phyloP scores from a whole-genome alignment of 2,797 vertebrate genomes.

The Gadopsis bispinosus region DNA sequence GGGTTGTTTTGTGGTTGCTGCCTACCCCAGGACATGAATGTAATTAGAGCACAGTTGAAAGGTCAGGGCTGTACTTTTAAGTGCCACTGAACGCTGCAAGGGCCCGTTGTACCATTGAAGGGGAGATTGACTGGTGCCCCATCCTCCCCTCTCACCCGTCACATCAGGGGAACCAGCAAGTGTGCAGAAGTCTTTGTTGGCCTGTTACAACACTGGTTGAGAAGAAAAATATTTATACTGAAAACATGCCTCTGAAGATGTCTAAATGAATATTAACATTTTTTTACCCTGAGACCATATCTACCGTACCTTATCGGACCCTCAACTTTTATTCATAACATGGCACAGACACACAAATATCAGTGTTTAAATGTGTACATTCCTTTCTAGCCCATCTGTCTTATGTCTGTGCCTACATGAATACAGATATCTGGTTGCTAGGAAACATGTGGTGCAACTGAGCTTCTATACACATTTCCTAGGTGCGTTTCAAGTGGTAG shows the following conservation, averaged over 20 bases:
- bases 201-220: slow-evolving; percentile 55
- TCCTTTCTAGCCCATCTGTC: not conserved
- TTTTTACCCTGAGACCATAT: not conserved
- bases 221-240: slow-evolving; percentile 60
- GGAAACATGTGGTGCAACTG: not conserved
- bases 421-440: not conserved
- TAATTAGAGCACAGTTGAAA: slow-evolving; percentile 86
- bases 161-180: slow-evolving; percentile 56
- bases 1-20: slow-evolving; percentile 81
- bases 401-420: not conserved
- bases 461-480: not conserved
- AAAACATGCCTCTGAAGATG: slow-evolving; percentile 46
- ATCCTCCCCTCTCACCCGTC: slow-evolving; percentile 53
- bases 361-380: not conserved
- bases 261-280: slow-evolving; percentile 40
- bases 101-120: slow-evolving; percentile 78
- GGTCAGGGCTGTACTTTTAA: slow-evolving; percentile 82
- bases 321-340: not conserved
- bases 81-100: slow-evolving; percentile 79
- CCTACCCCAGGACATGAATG: slow-evolving; percentile 83
- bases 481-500: not conserved
- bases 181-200: slow-evolving; percentile 69
- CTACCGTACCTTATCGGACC: not conserved
- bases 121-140: slow-evolving; percentile 76
- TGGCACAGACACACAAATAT: not conserved